A percentile compares a stretch with the other conserved stretches of the same genome.
Conservation (phyloP, 2,888 invertebrate species). For the Panorpa germanica region DNA sequence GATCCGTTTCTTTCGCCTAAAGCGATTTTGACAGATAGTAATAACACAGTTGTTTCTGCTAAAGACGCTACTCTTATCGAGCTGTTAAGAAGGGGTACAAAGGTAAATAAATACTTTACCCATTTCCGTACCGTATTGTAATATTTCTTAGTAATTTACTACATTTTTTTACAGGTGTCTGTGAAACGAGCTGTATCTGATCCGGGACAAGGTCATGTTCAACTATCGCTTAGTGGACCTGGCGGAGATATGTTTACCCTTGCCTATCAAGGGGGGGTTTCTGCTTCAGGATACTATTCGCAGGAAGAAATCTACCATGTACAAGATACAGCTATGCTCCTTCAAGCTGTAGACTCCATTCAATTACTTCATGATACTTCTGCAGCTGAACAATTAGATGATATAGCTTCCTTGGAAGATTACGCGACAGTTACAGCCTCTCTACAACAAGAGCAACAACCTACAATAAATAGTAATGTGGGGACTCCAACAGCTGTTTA, state of each 20-base stretch:
- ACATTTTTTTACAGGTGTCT: constrained; percentile 24
- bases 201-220: constrained; percentile 36
- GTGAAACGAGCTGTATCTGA: constrained; percentile 59
- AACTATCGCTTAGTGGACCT: constrained; percentile 21
- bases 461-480: too few species aligned
- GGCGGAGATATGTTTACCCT: constrained; percentile 38
- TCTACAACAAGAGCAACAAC: constrained; percentile 33
- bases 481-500: too few species aligned
- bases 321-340: constrained; percentile 42
- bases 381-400: constrained; percentile 40
- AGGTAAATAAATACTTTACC: constrained; percentile 22
- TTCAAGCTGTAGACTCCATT: constrained; percentile 43
- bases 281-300: constrained; percentile 35
- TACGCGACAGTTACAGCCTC: constrained; percentile 37
- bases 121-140: constrained; percentile 4
- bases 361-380: constrained; percentile 43
- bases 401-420: constrained; percentile 38
- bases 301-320: constrained; percentile 64
- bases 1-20: constrained; percentile 24
- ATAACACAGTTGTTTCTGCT: constrained; percentile 31
- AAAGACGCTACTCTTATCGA: constrained; percentile 67
- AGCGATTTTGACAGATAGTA: constrained; percentile 12
- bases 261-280: constrained; percentile 35
- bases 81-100: constrained; percentile 49
- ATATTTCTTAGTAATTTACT: neutral